Evolutionary conservation across 37 sponge, comb jelly and placozoan species (phyloP), one percentile per base, ranked within the genome.

Genomic region (Agelas oroides): DNA sequence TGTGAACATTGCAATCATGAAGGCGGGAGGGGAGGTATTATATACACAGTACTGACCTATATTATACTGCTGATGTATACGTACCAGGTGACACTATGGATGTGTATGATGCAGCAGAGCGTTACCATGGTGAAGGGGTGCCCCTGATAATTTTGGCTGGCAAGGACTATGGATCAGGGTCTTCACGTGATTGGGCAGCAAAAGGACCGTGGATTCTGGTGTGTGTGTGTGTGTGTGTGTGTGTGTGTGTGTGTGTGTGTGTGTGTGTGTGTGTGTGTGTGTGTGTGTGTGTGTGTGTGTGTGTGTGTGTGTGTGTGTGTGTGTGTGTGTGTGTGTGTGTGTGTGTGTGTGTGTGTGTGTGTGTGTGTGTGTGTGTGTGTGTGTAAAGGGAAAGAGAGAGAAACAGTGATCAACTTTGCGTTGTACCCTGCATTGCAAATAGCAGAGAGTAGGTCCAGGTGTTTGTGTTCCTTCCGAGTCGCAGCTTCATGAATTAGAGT

Each of bases 161-260:
- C 15, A 95, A 93, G 76, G 96, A 97, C 59, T 97, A 95, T 72
- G 97, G 97, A 15, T 92, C 93, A n/a, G 97, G 97, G 0, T 95
- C 97, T 0, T 91, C 95, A 14, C 75, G 97, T 15, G 97, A 97
- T 75, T 97, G 97, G 97, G 97, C 97, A 17, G 97, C 97, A 40
- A 97, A 97, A 79, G 97, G 97, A 25, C 96, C 96, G 0, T 90
- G 88, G 91, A 89, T 92, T 63, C 80, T 97, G 88, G 96, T 96
- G 60, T 76, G 89, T 63, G 19, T 14, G 40, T 68, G 70, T 33
- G 33, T 30, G 81, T 0, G 33, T 34, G 36, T 33, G 77, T 1
- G 79, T 39, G 77, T 28, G 17, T 15, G 56, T 53, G 53, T 32
- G 76, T 18, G 0, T 1, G 35, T 20, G 25, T 2, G 54, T 1